Evolutionary conservation across 2,113 vertebrate species (phyloP).

Genomic region (Lathamus discolor): DNA sequence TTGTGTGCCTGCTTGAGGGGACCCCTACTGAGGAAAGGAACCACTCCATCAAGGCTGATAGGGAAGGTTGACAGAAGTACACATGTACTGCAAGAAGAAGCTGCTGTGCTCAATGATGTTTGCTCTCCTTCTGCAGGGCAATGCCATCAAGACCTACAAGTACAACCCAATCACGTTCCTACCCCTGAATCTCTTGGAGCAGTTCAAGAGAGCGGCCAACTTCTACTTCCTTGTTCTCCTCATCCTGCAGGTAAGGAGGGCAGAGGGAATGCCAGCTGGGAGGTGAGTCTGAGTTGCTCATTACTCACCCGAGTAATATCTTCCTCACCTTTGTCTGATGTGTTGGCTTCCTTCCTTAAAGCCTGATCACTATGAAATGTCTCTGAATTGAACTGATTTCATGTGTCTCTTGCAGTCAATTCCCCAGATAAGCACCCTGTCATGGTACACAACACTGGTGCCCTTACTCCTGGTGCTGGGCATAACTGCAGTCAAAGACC

Average conservation of each 20-base stretch:
- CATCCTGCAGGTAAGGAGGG: slow-evolving; percentile 88
- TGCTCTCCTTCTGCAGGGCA: slow-evolving; percentile 77
- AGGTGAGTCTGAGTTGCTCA: neutral
- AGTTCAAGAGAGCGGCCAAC: slow-evolving; percentile 94
- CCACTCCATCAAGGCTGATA: neutral
- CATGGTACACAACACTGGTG: slow-evolving; percentile 94
- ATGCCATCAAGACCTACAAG: slow-evolving; percentile 94
- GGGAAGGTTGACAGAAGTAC: neutral
- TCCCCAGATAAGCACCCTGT: slow-evolving; percentile 88
- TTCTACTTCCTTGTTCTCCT: slow-evolving; percentile 91
- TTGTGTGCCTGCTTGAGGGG: neutral
- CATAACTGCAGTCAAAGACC: slow-evolving; percentile 93
- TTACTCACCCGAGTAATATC: neutral
- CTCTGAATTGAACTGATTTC: neutral
- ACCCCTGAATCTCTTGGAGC: slow-evolving; percentile 91
- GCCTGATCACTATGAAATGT: neutral
- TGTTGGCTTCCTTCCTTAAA: neutral
- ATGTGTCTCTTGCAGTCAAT: slow-evolving; percentile 77
- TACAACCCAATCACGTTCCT: slow-evolving; percentile 92
- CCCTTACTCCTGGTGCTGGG: slow-evolving; percentile 92
- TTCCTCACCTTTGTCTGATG: neutral
- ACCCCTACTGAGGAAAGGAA: neutral
- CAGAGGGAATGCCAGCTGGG: neutral
- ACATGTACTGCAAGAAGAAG: neutral
- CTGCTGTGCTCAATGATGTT: neutral